These are phyloP conservation scores for Hirudo medicinalis DNA, from an alignment of 1,140 invertebrate genomes.

Conservation along the genomic window DNA sequence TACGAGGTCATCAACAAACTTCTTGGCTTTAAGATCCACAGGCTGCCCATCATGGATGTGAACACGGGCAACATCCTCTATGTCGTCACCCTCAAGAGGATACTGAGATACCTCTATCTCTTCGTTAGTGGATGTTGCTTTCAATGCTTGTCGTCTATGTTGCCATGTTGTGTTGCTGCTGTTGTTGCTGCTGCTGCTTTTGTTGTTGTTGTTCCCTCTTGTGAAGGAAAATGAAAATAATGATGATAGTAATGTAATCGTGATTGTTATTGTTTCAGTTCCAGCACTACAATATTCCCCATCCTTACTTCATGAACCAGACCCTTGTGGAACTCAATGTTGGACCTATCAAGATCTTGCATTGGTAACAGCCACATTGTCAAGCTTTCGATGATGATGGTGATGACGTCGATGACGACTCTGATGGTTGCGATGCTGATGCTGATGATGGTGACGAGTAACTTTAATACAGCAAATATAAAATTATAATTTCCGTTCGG, in stretches of 20 bases:
- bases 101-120: conserved; percentile 87
- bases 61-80: conserved; percentile 87
- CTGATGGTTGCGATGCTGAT: too few relatives aligned
- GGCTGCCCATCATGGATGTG: conserved; percentile 80
- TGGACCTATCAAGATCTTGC: conserved; percentile 15
- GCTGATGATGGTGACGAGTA: background rate
- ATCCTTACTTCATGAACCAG: conserved; percentile 14
- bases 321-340: conserved; percentile 7
- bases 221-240: background rate
- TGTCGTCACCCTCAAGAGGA: conserved; percentile 91
- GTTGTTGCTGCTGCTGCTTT: background rate
- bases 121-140: conserved; percentile 59
- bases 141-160: background rate
- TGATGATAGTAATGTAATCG: background rate
- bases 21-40: conserved; percentile 82
- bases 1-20: conserved; percentile 83
- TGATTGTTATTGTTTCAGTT: background rate
- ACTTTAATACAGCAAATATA: background rate
- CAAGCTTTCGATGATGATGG: background rate
- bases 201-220: background rate
- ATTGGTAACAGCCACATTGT: background rate
- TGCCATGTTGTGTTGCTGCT: background rate
- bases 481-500: background rate
- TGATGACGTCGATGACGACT: background rate
- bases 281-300: conserved; percentile 1